These are phyloP conservation scores for Lutjanus argentimaculatus DNA, from an alignment of 2,797 vertebrate genomes.

Conservation along the genomic window DNA sequence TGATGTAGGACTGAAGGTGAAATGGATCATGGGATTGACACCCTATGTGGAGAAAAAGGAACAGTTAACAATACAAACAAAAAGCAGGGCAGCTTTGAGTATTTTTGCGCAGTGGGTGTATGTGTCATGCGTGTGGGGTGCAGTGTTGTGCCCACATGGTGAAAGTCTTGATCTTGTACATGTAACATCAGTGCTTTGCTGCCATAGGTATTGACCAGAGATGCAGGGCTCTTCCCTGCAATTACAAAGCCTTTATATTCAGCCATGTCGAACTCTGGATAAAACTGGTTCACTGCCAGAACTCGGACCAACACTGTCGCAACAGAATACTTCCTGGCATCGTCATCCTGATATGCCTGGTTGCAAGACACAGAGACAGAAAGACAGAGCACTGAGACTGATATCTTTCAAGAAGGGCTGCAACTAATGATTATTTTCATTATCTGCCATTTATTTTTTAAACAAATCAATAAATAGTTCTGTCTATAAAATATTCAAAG, in stretches of 20 bases:
- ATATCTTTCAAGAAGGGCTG: neutral
- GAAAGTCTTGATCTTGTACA: conserved; percentile 86
- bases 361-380: conserved; percentile 18
- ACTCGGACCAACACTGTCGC: conserved; percentile 84
- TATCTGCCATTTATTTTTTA: too few relatives aligned
- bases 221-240: conserved; percentile 69
- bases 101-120: neutral
- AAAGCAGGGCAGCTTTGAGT: neutral
- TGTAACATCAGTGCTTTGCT: conserved; percentile 80
- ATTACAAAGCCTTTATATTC: conserved; percentile 85
- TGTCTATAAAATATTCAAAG: too few relatives aligned
- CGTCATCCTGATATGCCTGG: conserved; percentile 88
- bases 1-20: conserved; percentile 75
- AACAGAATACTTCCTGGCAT: conserved; percentile 88
- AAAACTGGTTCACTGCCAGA: conserved; percentile 83
- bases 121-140: conserved; percentile 1
- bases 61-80: conserved; percentile 22
- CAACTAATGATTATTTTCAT: too few relatives aligned
- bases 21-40: conserved; percentile 85
- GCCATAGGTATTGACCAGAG: conserved; percentile 86
- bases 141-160: conserved; percentile 74
- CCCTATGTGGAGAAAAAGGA: conserved; percentile 68
- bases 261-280: conserved; percentile 79
- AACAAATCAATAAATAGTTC: too few relatives aligned
- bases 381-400: conserved; percentile 1